Base-by-base conservation (phyloP, 2,797 vertebrate species). In the Sarcoramphus papa region DNA sequence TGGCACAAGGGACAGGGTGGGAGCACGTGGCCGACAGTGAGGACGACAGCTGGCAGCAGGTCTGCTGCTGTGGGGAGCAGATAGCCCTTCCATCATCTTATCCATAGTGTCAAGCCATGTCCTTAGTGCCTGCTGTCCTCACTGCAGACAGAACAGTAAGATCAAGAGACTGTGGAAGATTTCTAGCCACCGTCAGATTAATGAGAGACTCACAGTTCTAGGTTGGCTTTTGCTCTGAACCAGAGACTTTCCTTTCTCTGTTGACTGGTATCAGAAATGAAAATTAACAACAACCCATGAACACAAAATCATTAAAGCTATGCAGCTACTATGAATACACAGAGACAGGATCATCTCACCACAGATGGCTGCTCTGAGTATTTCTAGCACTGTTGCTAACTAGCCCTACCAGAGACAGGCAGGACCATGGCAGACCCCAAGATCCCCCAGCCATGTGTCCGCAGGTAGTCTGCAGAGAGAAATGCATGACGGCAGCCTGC, bases 321-420 rank as follows among this genome's bases (percentile, higher is more conserved):
- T 37, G 33, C 33, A 86, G 76, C 45, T 84, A 60, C 62, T 21
- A 12, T 14, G 28, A 73, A 56, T 54, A n/a, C 62, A 50, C 20
- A 63, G 54, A 63, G 21, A 25, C 48, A 40, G 60, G 48, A 82
- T 41, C 57, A 57, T 63, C 60, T 82, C 37, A 11, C 60, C 64
- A 88, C 72, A 90, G 72, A 60, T 63, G 48, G 51, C 48, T 85
- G 67, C 85, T 74, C 68, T 43, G 47, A 68, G 10, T 77, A 67
- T 83, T 92, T 88, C 90, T 70, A 95, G 43, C 68, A 82, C 37
- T 73, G 54, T 28, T 88, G 40, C 41, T 82, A 70, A 45, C 78
- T 48, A 90, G 80, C 41, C 28, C 28, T 70, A 59, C 64, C 24
- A 88, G 67, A 47, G 70, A 48, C 40, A 78, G 67, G 37, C 4